phyloP scores from a whole-genome alignment of 1,140 invertebrate species.

The Galleria mellonella region DNA sequence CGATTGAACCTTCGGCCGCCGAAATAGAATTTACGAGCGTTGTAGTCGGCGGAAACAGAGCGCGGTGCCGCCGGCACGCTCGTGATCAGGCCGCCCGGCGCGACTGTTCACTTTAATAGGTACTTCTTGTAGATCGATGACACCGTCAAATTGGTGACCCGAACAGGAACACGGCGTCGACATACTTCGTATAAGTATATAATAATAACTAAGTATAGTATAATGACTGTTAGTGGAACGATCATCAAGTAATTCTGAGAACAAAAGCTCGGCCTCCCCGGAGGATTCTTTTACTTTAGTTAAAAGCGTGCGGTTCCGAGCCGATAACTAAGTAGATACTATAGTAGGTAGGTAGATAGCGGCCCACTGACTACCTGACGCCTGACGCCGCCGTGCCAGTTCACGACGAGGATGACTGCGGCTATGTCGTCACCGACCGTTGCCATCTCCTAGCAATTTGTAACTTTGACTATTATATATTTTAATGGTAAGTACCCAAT shows the following conservation, averaged over 20 bases:
- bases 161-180: background rate
- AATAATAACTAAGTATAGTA: too few species aligned
- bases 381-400: too few species aligned
- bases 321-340: background rate
- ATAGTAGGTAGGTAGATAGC: too few species aligned
- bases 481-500: too few species aligned
- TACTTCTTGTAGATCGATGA: background rate
- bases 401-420: too few species aligned
- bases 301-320: conserved; percentile 1
- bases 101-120: background rate
- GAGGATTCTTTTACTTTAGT: conserved; percentile 2
- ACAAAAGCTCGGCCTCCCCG: background rate
- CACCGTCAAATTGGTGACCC: conserved; percentile 3
- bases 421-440: too few species aligned
- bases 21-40: conserved; percentile 13
- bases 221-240: too few species aligned
- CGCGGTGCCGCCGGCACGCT: background rate
- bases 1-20: background rate
- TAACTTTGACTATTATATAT: too few species aligned
- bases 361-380: too few species aligned
- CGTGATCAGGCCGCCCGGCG: background rate
- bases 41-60: background rate
- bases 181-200: background rate
- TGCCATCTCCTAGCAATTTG: too few species aligned
- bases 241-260: too few species aligned